These are phyloP conservation scores for Syrrhaptes paradoxus DNA, from an alignment of 2,113 vertebrate species.

Conservation along the genomic window DNA sequence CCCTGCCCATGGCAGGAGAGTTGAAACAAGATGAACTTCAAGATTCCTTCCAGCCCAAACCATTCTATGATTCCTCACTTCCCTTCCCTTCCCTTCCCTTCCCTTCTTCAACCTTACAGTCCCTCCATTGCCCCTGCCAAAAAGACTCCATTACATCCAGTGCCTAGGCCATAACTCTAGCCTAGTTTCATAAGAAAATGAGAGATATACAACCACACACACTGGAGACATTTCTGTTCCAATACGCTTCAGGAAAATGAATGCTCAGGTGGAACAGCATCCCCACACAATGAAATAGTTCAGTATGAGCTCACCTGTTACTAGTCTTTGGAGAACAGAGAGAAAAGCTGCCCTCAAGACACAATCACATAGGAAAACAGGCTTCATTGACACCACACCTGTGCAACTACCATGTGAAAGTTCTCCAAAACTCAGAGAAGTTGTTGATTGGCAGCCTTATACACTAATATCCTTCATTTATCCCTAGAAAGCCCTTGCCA, in stretches of 20 bases:
- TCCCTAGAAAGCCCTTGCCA: neutral
- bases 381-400: neutral
- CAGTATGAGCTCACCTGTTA: neutral
- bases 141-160: neutral
- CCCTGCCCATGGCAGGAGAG: too few relatives aligned
- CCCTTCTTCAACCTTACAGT: neutral
- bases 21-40: too few relatives aligned
- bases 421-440: neutral
- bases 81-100: too few relatives aligned
- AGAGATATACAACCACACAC: neutral
- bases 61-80: too few relatives aligned
- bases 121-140: neutral
- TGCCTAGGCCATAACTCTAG: neutral
- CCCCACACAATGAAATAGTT: neutral
- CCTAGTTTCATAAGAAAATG: neutral
- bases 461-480: neutral
- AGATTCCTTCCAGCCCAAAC: too few relatives aligned
- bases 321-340: neutral
- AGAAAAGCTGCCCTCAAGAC: neutral
- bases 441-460: neutral
- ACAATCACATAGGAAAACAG: neutral
- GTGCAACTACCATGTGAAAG: rapidly evolving
- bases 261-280: neutral
- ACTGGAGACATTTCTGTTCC: neutral
- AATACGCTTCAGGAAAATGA: neutral